phyloP scores from a whole-genome alignment of 2,113 vertebrate genomes.

The Pteronura brasiliensis region DNA sequence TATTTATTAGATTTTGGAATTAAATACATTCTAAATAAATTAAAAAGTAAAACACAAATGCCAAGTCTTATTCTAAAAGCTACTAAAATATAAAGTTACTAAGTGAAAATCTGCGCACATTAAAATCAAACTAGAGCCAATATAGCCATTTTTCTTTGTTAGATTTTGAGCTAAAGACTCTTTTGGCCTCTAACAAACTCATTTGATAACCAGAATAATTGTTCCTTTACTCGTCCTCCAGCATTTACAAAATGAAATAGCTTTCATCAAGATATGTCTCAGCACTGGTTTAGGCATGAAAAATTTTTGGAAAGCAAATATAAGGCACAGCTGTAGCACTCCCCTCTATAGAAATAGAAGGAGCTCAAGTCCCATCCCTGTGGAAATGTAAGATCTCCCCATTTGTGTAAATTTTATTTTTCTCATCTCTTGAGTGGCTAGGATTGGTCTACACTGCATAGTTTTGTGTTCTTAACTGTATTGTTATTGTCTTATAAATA shows the following conservation, averaged over 20 bases:
- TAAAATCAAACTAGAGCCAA: background rate
- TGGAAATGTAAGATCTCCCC: background rate
- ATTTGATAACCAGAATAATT: background rate
- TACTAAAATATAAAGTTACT: background rate
- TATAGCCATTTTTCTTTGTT: background rate
- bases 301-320: background rate
- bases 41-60: background rate
- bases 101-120: background rate
- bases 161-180: background rate
- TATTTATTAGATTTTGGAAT: background rate
- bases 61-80: background rate
- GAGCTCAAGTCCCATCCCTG: background rate
- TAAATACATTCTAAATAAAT: background rate
- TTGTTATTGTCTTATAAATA: background rate
- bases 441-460: background rate
- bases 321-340: background rate
- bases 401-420: background rate
- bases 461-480: background rate
- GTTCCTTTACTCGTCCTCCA: background rate
- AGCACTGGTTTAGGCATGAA: background rate
- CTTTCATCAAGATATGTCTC: background rate
- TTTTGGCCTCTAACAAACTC: background rate
- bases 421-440: background rate
- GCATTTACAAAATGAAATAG: background rate
- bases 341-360: background rate